These are phyloP conservation scores for Agelas oroides DNA, from an alignment of 37 sponge, comb jelly and placozoan genomes.

Conservation along the genomic window DNA sequence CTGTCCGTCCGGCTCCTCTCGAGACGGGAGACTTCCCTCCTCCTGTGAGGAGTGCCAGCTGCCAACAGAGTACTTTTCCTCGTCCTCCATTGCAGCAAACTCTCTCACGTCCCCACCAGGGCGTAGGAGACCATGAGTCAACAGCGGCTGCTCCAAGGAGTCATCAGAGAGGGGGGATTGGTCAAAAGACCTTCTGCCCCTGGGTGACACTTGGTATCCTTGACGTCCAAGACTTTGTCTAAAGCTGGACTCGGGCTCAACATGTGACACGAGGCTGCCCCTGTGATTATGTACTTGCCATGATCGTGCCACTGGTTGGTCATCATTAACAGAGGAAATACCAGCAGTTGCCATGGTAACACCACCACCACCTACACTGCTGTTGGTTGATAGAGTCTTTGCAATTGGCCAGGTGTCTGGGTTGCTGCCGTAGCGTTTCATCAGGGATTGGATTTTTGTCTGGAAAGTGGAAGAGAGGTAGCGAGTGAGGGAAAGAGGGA, in stretches of 20 bases:
- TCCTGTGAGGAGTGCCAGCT: not conserved
- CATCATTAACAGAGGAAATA: not conserved
- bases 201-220: not conserved
- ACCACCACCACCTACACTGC: not conserved
- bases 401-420: constrained; percentile 60
- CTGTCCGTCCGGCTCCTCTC: constrained; percentile 68
- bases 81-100: no score
- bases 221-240: not conserved
- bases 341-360: not conserved
- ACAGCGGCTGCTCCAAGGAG: not conserved
- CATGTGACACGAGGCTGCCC: no score
- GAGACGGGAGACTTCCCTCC: not conserved
- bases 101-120: no score
- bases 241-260: not conserved
- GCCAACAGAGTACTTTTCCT: constrained; percentile 6
- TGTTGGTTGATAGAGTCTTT: constrained; percentile 19
- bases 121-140: not conserved
- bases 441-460: constrained; percentile 44
- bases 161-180: not conserved
- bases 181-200: not conserved
- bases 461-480: not conserved
- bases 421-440: constrained; percentile 29
- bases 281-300: constrained; percentile 11
- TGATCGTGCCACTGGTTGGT: not conserved
- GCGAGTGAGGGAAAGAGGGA: not conserved